Percentiles rank a stretch among this genome's conserved stretches.
phyloP scores from a whole-genome alignment of 2,797 vertebrate species.

The Sebastes diaconus region DNA sequence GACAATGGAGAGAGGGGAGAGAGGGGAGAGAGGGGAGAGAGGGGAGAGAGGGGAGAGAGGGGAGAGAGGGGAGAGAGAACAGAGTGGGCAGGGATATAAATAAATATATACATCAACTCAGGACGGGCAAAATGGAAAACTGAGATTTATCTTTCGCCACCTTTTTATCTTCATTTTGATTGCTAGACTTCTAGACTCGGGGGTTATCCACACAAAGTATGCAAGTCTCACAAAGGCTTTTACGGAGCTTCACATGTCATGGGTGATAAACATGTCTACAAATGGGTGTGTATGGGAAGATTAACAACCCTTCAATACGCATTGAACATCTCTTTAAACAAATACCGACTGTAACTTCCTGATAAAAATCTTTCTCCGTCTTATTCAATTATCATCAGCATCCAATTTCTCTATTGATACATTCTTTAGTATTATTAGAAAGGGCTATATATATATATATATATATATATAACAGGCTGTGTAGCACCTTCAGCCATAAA shows the following conservation, averaged over 20 bases:
- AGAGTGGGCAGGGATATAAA: constrained; percentile 68
- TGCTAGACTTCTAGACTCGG: not conserved
- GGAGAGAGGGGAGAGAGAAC: constrained; percentile 15
- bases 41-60: too few species aligned
- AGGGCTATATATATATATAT: constrained; percentile 19
- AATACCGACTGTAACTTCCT: constrained; percentile 76
- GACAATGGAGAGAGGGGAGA: constrained; percentile 76
- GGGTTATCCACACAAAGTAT: not conserved
- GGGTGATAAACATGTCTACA: constrained; percentile 34
- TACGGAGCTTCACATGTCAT: constrained; percentile 29
- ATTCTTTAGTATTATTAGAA: constrained; percentile 39
- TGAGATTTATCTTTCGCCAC: constrained; percentile 48
- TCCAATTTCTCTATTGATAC: constrained; percentile 40
- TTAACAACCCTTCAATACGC: constrained; percentile 76
- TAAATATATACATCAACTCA: constrained; percentile 77
- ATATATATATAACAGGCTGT: not conserved
- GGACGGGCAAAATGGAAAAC: constrained; percentile 50
- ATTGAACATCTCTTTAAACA: constrained; percentile 78
- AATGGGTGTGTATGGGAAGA: constrained; percentile 29
- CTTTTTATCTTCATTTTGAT: constrained; percentile 49
- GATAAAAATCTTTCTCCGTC: constrained; percentile 26
- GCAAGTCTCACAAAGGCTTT: constrained; percentile 19
- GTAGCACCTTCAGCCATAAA: constrained; percentile 42
- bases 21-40: too few species aligned
- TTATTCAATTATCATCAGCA: constrained; percentile 36